Evolutionary conservation across 35 echinoderm and acorn worm species (phyloP), one percentile per base, ranked within the genome.

Genomic region (Ophioderma brevispina): DNA sequence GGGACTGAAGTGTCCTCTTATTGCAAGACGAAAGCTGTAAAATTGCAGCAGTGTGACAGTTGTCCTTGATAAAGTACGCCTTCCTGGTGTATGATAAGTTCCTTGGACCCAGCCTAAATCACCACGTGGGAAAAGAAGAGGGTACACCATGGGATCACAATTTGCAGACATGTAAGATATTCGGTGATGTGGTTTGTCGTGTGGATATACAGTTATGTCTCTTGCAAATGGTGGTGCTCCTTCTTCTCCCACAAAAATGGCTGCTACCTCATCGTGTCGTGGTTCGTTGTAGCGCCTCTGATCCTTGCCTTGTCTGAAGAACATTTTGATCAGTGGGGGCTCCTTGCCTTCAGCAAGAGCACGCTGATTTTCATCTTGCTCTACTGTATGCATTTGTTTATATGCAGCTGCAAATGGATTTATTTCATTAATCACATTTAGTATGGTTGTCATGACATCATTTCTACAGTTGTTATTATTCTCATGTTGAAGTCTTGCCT

Each of bases 71-170:
- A 36, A 59, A 37, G 33, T 81, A 36, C 38, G 34, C 11, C 38
- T 75, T 11, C 21, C 31, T 11, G 55, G 5, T 33, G 39, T 41
- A n/a, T 64, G 23, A 41, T 23, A 41, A 8, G 31, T 31, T 13
- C 40, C 40, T 10, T 41, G 19, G 82, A 25, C 5, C 52, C 40
- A 90, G 14, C 80, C 88, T 82, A 82, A 79, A 37, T 82, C 13
- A 70, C 88, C 88, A 13, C 33, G 33, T 15, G 42, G 56, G 38
- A 83, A 83, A 5, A 90, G 33, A 18, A 90, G 64, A 10, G 63
- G 40, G 21, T 90, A 90, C 10, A 82, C 43, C 13, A 90, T 32
- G 1, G 88, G 49, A 75, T 90, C 88, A 39, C 82, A 90, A 25
- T 15, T 64, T 23, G 78, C 21, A 30, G 82, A 79, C 31, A 39